Conservation (phyloP, 2,888 invertebrate species). For the Thyatira batis region DNA sequence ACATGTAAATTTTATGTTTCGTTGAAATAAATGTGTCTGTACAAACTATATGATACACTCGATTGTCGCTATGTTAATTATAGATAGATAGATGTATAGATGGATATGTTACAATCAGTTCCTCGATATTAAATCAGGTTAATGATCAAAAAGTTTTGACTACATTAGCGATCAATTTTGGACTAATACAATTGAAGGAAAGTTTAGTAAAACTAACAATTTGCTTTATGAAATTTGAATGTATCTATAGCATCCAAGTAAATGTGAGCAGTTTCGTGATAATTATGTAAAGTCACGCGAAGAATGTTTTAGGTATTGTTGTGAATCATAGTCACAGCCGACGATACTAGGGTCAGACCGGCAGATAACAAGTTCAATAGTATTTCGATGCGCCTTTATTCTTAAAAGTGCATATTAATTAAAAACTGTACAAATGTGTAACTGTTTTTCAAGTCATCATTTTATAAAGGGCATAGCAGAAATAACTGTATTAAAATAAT, state of each 20-base stretch:
- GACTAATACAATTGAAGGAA: slow-evolving; percentile 72
- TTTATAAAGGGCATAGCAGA: no score
- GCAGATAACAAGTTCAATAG: neutral
- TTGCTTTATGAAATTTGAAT: slow-evolving; percentile 76
- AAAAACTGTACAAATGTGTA: no score
- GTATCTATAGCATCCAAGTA: slow-evolving; percentile 55
- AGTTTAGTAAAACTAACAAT: slow-evolving; percentile 76
- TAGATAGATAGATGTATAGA: slow-evolving; percentile 8
- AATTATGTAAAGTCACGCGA: slow-evolving; percentile 77
- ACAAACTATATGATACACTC: slow-evolving; percentile 15
- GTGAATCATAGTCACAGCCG: slow-evolving; percentile 36
- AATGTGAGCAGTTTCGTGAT: slow-evolving; percentile 64
- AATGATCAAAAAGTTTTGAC: slow-evolving; percentile 65
- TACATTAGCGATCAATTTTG: slow-evolving; percentile 77
- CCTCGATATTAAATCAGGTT: slow-evolving; percentile 44
- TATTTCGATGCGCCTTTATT: neutral
- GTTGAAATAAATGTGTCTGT: slow-evolving; percentile 49
- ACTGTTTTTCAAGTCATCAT: no score
- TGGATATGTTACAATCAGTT: slow-evolving; percentile 1
- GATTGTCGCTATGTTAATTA: slow-evolving; percentile 9
- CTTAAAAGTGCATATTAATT: no score
- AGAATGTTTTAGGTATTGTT: slow-evolving; percentile 51
- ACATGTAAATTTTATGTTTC: slow-evolving; percentile 76
- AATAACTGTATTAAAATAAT: no score
- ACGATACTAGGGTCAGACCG: slow-evolving; percentile 26